phyloP scores from a whole-genome alignment of 2,888 invertebrate genomes.

The Galerucella pusilla region DNA sequence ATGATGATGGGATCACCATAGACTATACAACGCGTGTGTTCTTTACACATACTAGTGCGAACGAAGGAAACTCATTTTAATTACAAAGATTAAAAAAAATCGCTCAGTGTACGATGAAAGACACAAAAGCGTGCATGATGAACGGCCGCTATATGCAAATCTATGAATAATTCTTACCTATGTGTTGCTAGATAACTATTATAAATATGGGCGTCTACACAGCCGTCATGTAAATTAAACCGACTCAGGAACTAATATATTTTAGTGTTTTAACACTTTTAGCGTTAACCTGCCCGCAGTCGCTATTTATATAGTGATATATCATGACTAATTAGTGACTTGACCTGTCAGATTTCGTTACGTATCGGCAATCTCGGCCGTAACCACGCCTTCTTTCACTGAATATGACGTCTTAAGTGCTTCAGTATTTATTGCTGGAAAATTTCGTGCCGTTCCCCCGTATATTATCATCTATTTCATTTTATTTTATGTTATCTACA shows the following conservation, averaged over 20 bases:
- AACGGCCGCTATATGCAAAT: constrained; percentile 60
- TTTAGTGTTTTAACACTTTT: constrained; percentile 64
- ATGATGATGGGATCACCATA: constrained; percentile 3
- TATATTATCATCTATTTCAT: constrained; percentile 59
- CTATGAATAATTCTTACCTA: constrained; percentile 62
- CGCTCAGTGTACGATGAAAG: constrained; percentile 62
- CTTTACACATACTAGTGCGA: constrained; percentile 48
- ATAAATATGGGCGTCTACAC: constrained; percentile 60
- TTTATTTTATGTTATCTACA: constrained; percentile 56
- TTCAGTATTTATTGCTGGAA: constrained; percentile 57
- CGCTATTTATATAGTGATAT: constrained; percentile 65
- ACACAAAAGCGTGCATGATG: constrained; percentile 61
- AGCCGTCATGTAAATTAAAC: constrained; percentile 60
- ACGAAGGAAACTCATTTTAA: constrained; percentile 64
- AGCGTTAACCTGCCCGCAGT: constrained; percentile 61
- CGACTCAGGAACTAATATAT: constrained; percentile 63
- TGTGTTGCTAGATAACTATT: constrained; percentile 62
- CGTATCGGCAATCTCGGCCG: constrained; percentile 60
- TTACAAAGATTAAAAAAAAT: constrained; percentile 64
- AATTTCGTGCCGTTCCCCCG: constrained; percentile 59
- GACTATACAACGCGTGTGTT: constrained; percentile 16
- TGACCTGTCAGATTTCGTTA: constrained; percentile 62
- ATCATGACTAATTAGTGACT: constrained; percentile 65
- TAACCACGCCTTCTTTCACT: constrained; percentile 59
- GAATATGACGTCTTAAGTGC: constrained; percentile 61